Conservation (phyloP, 2,888 invertebrate species). For the Emmelina monodactyla region DNA sequence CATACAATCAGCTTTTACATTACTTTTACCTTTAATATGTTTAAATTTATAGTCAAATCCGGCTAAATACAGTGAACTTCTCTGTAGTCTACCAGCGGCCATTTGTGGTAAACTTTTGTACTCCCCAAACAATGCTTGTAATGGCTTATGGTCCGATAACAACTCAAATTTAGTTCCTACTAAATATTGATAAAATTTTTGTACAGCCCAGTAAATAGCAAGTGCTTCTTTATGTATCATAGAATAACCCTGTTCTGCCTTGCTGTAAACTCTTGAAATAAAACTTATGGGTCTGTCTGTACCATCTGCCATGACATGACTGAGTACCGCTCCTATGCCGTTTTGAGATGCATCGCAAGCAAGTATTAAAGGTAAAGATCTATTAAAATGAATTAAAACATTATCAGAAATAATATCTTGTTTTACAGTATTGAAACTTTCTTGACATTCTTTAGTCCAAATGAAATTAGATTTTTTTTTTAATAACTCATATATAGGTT, state of each 20-base stretch:
- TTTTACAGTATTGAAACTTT: constrained; percentile 5
- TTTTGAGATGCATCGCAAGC: constrained; percentile 20
- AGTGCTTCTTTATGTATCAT: constrained; percentile 25
- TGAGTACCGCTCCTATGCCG: constrained; percentile 21
- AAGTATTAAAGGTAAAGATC: constrained; percentile 17
- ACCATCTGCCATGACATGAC: constrained; percentile 18
- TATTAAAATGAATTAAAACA: constrained; percentile 16
- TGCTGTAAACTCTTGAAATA: constrained; percentile 21
- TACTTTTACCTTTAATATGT: constrained; percentile 7
- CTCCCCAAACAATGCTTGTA: constrained; percentile 22
- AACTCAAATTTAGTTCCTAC: constrained; percentile 22
- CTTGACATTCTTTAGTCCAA: constrained; percentile 5
- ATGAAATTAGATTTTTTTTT: constrained; percentile 5
- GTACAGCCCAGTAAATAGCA: constrained; percentile 25
- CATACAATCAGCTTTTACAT: constrained; percentile 10
- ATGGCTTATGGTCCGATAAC: constrained; percentile 25
- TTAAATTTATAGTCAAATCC: constrained; percentile 9
- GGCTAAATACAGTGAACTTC: constrained; percentile 19
- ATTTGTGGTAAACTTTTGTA: constrained; percentile 23
- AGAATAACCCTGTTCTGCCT: constrained; percentile 25
- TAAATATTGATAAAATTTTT: constrained; percentile 28
- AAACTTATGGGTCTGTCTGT: constrained; percentile 21
- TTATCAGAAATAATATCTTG: constrained; percentile 6
- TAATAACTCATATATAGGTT: constrained; percentile 8
- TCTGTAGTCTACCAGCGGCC: constrained; percentile 24